Conservation (phyloP, 2,888 invertebrate species). For the Trachelus stipa region DNA sequence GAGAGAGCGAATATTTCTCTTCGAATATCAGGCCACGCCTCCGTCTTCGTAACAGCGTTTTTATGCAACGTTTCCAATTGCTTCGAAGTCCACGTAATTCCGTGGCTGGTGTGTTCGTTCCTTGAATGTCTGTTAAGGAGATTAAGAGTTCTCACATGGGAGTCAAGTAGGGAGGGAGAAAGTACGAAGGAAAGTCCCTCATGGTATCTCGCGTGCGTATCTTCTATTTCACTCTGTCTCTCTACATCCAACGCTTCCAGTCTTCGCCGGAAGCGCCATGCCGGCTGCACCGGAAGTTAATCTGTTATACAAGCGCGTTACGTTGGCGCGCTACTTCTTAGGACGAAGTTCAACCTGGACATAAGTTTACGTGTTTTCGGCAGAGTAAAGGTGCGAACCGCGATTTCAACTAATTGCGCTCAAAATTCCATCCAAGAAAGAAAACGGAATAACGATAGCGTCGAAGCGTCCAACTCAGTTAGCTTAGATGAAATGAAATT, state of each 20-base stretch:
- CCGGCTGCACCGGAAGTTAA: constrained; percentile 7
- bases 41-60: neutral
- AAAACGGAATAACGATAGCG: neutral
- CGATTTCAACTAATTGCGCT: neutral
- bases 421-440: neutral
- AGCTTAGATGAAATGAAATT: neutral
- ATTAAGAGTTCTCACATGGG: neutral
- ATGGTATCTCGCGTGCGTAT: neutral
- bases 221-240: neutral
- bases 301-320: constrained; percentile 8
- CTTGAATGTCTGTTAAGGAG: neutral
- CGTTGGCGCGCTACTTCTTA: neutral
- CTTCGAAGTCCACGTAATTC: neutral
- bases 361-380: neutral
- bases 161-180: neutral
- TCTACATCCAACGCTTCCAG: neutral
- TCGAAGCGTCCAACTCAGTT: neutral
- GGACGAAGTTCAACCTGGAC: neutral
- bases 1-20: neutral
- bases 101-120: neutral
- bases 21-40: neutral
- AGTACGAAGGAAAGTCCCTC: neutral
- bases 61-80: neutral
- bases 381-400: neutral
- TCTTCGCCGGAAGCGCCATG: constrained; percentile 7